Conservation (phyloP, 2,113 vertebrate species). For the Capra hircus region DNA sequence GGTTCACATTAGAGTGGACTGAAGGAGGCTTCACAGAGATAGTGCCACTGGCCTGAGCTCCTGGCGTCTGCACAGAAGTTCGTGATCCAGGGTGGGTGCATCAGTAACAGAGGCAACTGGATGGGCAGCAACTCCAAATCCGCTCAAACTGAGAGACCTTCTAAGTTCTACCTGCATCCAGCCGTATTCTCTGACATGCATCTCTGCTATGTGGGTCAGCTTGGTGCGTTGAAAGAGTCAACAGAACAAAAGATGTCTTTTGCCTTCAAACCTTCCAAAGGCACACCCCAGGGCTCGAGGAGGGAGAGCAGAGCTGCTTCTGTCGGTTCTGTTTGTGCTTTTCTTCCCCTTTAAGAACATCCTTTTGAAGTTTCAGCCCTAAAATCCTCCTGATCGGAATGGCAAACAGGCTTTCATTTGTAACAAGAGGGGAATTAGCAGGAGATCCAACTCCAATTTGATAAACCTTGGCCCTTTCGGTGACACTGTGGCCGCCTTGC, state of each 20-base stretch:
- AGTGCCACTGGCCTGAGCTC: neutral
- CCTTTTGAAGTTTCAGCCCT: neutral
- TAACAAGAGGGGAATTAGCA: neutral
- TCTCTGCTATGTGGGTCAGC: neutral
- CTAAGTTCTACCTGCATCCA: neutral
- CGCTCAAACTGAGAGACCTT: neutral
- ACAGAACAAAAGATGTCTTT: neutral
- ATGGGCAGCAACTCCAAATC: neutral
- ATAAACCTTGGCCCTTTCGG: neutral
- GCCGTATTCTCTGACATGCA: neutral
- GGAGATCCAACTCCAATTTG: neutral
- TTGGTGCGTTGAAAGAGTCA: neutral
- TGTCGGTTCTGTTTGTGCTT: neutral
- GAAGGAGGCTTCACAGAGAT: neutral
- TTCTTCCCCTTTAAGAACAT: neutral
- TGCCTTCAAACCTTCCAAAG: neutral
- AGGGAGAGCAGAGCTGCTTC: neutral
- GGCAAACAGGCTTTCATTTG: neutral
- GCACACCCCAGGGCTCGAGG: neutral
- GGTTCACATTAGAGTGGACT: accelerated
- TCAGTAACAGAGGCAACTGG: neutral
- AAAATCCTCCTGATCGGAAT: neutral
- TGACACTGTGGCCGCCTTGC: neutral
- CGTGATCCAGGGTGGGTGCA: neutral
- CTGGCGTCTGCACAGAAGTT: neutral